Percentiles rank a stretch among this genome's conserved stretches.
Evolutionary conservation across 2,113 vertebrate species (phyloP).

Genomic region (Chaetura pelagica): DNA sequence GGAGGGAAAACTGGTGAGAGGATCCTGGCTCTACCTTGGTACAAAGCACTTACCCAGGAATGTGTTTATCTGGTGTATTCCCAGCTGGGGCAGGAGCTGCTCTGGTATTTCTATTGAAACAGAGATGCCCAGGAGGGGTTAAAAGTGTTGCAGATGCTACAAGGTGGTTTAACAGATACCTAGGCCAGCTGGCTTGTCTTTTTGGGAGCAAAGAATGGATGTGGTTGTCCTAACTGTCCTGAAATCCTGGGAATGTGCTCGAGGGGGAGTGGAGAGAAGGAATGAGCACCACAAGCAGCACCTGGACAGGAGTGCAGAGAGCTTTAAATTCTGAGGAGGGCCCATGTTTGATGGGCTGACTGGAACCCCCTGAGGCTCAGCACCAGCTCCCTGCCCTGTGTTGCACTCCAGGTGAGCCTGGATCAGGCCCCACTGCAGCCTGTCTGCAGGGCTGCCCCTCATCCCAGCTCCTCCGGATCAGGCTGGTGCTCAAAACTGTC

Average conservation of each 20-base stretch:
- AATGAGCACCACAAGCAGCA: background rate
- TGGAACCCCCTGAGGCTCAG: background rate
- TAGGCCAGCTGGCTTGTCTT: background rate
- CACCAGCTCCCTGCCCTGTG: background rate
- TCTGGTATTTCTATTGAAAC: background rate
- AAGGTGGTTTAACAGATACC: background rate
- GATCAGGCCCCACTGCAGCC: background rate
- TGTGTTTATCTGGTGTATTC: background rate
- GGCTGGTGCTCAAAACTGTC: fast-evolving
- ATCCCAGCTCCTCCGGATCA: fast-evolving
- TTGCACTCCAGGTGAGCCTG: background rate
- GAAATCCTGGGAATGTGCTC: background rate
- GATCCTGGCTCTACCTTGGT: background rate
- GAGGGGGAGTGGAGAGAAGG: background rate
- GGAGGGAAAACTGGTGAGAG: background rate
- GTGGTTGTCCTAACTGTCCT: background rate
- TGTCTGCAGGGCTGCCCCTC: fast-evolving
- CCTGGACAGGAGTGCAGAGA: background rate
- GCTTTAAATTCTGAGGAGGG: too few relatives aligned
- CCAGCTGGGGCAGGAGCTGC: background rate
- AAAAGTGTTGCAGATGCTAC: background rate
- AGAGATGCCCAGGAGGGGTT: background rate
- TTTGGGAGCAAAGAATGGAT: background rate
- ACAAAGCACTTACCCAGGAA: background rate
- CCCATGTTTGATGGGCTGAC: background rate